Evolutionary conservation across 1,140 invertebrate genomes (phyloP), one percentile per base, ranked within the genome.

Genomic region (Drosophila nigrodunni): DNA sequence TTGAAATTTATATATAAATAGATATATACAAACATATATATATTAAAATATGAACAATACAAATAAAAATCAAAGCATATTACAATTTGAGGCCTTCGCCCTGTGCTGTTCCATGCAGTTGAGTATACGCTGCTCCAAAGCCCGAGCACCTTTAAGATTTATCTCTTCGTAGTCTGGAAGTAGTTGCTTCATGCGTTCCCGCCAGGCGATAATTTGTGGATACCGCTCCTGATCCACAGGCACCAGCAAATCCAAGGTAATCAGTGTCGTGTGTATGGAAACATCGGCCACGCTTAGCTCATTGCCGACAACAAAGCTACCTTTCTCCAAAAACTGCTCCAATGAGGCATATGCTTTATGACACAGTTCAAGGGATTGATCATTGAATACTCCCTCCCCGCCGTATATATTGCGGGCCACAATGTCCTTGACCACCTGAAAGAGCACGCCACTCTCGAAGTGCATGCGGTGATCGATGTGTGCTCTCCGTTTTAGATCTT

Each of bases 381-480:
- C 18, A 50, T 90, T 91, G 5, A 78, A 76, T 34, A 90, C 86
- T 0, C 15, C 67, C 30, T 91, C 90, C 8, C 86, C 82, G 9
- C 90, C 90, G n/a, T 91, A 91, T n/a, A 91, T 90, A 15, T 90
- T 91, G 1, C 90, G 80, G 0, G 82, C 85, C 18, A 90, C 90
- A 46, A 91, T 80, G 47, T 91, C 90, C 30, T 91, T 91, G 7
- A 91, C 72, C 25, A 90, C 86, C 74, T 91, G 75, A 55, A 93
- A 95, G 0, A 97, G 92, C 1, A 94, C 95, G 4, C 95, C 95
- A 11, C 94, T 93, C 83, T 97, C 96, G 80, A 96, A 97, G 77
- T 96, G 94, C 2, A 97, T 92, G 25, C 95, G 93, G 73, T 95
- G 94, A 80, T 97, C 95, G 1, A 97, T 95, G 4, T 95, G 49